A percentile compares a stretch with the other conserved stretches of the same genome.
phyloP scores from a whole-genome alignment of 1,140 invertebrate species.

The Brachionus angularis region DNA sequence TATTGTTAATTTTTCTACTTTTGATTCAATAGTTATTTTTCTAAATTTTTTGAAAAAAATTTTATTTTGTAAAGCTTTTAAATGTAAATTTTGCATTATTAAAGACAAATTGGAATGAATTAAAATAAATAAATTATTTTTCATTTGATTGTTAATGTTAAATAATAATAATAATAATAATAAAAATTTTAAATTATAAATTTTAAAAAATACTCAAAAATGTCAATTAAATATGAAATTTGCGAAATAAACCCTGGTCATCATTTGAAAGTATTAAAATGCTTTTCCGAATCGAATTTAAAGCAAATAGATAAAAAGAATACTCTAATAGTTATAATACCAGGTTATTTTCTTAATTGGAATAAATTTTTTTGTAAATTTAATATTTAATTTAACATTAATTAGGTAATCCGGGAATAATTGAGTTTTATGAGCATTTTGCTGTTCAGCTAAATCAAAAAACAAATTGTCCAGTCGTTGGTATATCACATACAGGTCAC shows the following conservation, averaged over 20 bases:
- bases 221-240: constrained; percentile 28
- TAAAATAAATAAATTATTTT: no score
- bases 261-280: constrained; percentile 19
- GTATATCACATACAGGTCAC: constrained; percentile 68
- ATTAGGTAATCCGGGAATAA: constrained; percentile 69
- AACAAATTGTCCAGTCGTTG: constrained; percentile 67
- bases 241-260: constrained; percentile 35
- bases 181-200: no score
- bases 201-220: no score
- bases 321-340: constrained; percentile 17
- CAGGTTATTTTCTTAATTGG: not conserved
- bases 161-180: no score
- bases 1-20: no score
- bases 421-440: constrained; percentile 70
- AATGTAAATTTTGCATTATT: no score
- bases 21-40: no score
- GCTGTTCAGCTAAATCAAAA: constrained; percentile 63
- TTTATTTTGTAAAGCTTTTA: no score
- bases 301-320: not conserved
- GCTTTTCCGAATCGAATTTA: not conserved
- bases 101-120: no score
- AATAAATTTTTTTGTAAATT: not conserved
- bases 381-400: not conserved
- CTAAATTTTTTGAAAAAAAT: no score
- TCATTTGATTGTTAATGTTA: no score